Evolutionary conservation across 2,888 invertebrate genomes (phyloP).

Genomic region (Psococerastis gibbosa): DNA sequence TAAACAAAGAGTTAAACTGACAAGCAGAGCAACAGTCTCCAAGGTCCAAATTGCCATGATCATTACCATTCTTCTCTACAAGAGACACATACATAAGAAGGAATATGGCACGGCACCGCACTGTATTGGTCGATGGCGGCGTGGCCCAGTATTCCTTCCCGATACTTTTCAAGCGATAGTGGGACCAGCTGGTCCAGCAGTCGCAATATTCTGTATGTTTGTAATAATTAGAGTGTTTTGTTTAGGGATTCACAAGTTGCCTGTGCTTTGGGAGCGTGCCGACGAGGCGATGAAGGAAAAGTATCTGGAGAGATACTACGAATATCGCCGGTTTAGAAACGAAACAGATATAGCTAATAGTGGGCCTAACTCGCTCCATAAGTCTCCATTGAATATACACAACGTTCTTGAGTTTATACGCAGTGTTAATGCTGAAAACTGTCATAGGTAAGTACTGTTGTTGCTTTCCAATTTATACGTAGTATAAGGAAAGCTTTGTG

Average conservation of each 20-base stretch:
- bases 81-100: no score
- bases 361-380: conserved; percentile 45
- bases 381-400: conserved; percentile 52
- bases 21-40: no score
- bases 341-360: conserved; percentile 16
- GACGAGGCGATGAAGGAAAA: conserved; percentile 47
- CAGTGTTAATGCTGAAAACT: conserved; percentile 42
- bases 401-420: conserved; percentile 57
- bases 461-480: neutral
- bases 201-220: neutral
- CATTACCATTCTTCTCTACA: no score
- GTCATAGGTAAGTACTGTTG: conserved; percentile 32
- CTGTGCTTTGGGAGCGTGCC: conserved; percentile 64
- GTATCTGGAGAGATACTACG: conserved; percentile 50
- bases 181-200: neutral
- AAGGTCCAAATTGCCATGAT: no score
- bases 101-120: no score
- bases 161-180: no score
- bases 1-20: no score
- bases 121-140: no score
- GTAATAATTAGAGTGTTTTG: conserved; percentile 10
- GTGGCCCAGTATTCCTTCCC: no score
- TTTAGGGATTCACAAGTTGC: conserved; percentile 67
- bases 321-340: conserved; percentile 37
- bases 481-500: no score